Base-by-base conservation (phyloP, 1,140 invertebrate species). In the Platyscapa corneri region DNA sequence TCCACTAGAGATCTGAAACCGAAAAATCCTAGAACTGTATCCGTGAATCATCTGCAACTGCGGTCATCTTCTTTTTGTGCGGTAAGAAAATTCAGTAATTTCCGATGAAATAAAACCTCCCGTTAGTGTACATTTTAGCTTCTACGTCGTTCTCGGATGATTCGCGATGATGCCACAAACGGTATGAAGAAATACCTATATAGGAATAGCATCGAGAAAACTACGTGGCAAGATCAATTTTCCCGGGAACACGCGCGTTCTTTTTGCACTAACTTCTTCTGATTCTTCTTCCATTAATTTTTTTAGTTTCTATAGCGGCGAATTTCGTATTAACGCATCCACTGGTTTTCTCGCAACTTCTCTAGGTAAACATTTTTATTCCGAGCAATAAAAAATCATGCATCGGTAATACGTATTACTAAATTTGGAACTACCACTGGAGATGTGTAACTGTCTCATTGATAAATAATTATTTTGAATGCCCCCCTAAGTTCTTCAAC, bases 221-320 rank as follows among this genome's bases (percentile, higher is more conserved):
- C 64, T 70, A 10, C 37, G 79, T 70, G 32, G 37, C 49, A 27
- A 76, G 82, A 83, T 77, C 60, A 67, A 84, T 84, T 78, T 84
- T 84, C 83, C 32, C 14, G 72, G 60, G 75, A 78, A 20, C 82
- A 42, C 32, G 27, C 30, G 39, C 8, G 23, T 16, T 53, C 53
- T 79, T 49, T 81, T 78, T 78, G 0, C 30, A 23, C 37, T 8
- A 14, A 10, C 1, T 32, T 32, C 78, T 46, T 46, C 3, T 20
- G 37, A 46, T 39, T 27, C 78, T 32, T 16, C 6, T 32, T 64
- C 7, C 77, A 37, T 37, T 53, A 53, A 42, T 79, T 42, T 20
- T 42, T 67, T 67, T 3, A 46, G 39, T 67, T 53, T 14, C 27
- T 30, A 65, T 56, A 34, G 0, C 10, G 20, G 16, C 60, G 27